Evolutionary conservation across 2,113 vertebrate species (phyloP), one percentile per base, ranked within the genome.

Genomic region (Haemorhous mexicanus): DNA sequence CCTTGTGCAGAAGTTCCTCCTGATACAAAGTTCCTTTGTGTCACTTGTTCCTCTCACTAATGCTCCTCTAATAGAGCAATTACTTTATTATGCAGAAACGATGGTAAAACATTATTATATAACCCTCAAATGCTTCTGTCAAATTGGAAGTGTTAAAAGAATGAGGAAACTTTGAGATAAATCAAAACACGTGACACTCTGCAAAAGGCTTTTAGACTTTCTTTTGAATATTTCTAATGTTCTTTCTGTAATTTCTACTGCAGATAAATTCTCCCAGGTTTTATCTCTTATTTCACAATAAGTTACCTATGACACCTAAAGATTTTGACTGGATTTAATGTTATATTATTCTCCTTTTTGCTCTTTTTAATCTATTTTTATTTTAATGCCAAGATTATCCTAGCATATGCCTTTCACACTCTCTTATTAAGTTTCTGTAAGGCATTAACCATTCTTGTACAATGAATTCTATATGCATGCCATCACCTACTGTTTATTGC

Each of bases 61-160:
- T 95, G 93, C 62, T 88, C 85, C 92, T 92, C 85, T 98, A 97
- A 97, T 97, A 96, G 91, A 85, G 52, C 95, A 93, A 87, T 95
- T 96, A 96, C 87, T 97, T 75, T 91, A 96, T 97, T 95, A 95
- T 93, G 77, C 90, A 90, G 95, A 89, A 53, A 74, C 1, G 33
- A 63, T 79, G 91, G 94, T 95, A 93, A 92, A 96, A 90, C 75
- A 78, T 67, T 92, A 88, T 78, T 91, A 89, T 80, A 46, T 87
- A 96, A 97, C 30, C 21, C 94, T 94, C 94, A 96, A 97, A 97
- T 82, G 87, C 86, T 93, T 93, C 95, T 92, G 94, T 96, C 92
- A 97, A 90, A 95, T 70, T 96, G 82, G 39, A 91, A 95, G 53
- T 75, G 64, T 41, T 96, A 85, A 89, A 87, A 92, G 86, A 96